These are phyloP conservation scores for Tachyglossus aculeatus DNA, from an alignment of 2,797 vertebrate species.

Conservation along the genomic window DNA sequence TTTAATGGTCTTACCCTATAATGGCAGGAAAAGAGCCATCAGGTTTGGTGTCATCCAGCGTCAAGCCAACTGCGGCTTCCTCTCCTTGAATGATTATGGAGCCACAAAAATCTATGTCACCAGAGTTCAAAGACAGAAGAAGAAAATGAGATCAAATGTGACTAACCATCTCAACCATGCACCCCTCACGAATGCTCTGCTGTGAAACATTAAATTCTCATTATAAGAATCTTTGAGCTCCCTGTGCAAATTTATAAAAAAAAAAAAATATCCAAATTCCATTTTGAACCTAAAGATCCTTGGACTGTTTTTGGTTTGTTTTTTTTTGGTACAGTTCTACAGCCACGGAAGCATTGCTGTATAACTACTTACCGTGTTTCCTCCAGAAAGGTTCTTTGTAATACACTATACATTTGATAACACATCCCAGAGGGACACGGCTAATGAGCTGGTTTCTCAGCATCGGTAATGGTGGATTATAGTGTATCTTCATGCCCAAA, in stretches of 20 bases:
- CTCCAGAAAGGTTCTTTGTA: conserved; percentile 97
- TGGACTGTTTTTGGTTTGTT: too few species aligned
- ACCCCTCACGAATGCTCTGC: neutral
- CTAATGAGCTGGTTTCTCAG: conserved; percentile 93
- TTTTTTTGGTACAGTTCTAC: too few species aligned
- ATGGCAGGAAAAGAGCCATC: conserved; percentile 89
- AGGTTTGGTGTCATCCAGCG: conserved; percentile 95
- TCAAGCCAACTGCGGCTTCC: conserved; percentile 86
- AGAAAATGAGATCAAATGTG: neutral
- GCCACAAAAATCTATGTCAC: conserved; percentile 92
- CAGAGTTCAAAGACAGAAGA: conserved; percentile 19
- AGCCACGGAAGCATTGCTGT: neutral
- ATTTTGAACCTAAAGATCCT: too few species aligned
- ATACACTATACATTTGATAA: conserved; percentile 98
- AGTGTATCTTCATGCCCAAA: conserved; percentile 92
- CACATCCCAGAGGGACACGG: conserved; percentile 92
- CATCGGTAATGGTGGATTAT: conserved; percentile 89
- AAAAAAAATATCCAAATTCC: too few species aligned
- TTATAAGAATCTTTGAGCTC: neutral
- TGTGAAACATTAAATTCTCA: conserved; percentile 15
- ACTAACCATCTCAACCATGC: neutral
- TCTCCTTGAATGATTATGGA: conserved; percentile 95
- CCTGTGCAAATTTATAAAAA: too few species aligned
- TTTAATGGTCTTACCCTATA: conserved; percentile 85
- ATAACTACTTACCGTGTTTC: conserved; percentile 81